Percentiles rank a stretch among this genome's conserved stretches.
Conservation (phyloP, 2,888 invertebrate genomes). For the Odontomyia ornata region DNA sequence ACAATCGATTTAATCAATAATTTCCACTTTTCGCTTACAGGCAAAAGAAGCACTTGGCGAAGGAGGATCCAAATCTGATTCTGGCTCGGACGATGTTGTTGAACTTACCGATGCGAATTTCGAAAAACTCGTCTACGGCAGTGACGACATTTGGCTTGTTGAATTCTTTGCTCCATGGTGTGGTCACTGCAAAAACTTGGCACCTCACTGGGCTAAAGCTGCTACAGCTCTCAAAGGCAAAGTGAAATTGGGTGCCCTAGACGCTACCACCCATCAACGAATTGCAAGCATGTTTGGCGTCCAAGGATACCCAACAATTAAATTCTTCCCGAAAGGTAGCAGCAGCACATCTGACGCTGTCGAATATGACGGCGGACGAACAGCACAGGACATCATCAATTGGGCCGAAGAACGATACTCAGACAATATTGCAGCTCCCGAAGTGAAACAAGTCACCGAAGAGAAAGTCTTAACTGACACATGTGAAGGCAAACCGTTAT, state of each 20-base stretch:
- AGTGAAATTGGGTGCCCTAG: conserved; percentile 93
- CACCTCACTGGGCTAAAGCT: conserved; percentile 96
- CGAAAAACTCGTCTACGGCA: conserved; percentile 79
- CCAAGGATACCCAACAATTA: conserved; percentile 96
- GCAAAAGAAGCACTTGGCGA: conserved; percentile 46
- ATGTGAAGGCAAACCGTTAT: conserved; percentile 89
- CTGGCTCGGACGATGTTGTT: conserved; percentile 70
- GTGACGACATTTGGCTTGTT: conserved; percentile 96
- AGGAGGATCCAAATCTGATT: conserved; percentile 24
- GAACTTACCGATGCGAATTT: conserved; percentile 97
- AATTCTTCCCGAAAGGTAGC: conserved; percentile 82
- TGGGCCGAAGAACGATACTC: conserved; percentile 89
- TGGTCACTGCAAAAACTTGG: conserved; percentile 95
- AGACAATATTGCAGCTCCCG: conserved; percentile 90
- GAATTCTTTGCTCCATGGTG: conserved; percentile 99
- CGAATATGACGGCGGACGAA: conserved; percentile 94
- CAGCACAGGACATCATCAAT: conserved; percentile 85
- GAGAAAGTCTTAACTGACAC: conserved; percentile 73
- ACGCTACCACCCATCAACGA: conserved; percentile 89
- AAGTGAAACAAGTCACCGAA: conserved; percentile 75
- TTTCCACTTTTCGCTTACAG: too few species aligned
- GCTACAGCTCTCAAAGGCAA: conserved; percentile 95
- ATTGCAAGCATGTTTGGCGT: conserved; percentile 87
- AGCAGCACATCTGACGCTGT: conserved; percentile 74
- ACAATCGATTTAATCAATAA: too few species aligned